These are phyloP conservation scores for Amblyopsis rosae DNA, from an alignment of 2,113 vertebrate species.

Conservation along the genomic window DNA sequence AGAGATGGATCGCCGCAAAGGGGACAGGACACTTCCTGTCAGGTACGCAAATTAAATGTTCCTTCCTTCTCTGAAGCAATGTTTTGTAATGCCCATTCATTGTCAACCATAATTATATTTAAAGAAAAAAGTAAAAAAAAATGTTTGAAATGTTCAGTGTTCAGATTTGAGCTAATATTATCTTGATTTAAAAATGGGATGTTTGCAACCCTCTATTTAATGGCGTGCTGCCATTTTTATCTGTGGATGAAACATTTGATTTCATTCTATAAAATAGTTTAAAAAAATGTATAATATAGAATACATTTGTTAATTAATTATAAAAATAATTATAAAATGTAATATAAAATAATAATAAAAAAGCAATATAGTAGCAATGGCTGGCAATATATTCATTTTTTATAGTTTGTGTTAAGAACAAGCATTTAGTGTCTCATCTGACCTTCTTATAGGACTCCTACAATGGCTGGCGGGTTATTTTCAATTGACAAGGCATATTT, in stretches of 20 bases:
- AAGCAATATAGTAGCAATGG: neutral
- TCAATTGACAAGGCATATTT: conserved; percentile 97
- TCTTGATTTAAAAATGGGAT: conserved; percentile 11
- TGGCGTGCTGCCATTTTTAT: conserved; percentile 37
- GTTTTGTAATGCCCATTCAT: neutral
- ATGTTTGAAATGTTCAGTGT: neutral
- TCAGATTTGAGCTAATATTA: neutral
- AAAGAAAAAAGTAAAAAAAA: neutral
- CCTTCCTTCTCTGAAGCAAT: neutral
- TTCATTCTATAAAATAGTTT: no score
- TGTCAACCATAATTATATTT: neutral
- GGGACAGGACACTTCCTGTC: conserved; percentile 93
- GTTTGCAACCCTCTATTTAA: conserved; percentile 9
- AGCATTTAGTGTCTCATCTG: neutral
- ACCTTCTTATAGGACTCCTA: conserved; percentile 86
- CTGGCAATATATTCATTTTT: neutral
- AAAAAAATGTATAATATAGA: no score
- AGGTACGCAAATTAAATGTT: conserved; percentile 74
- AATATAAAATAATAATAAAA: neutral
- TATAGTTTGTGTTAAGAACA: neutral
- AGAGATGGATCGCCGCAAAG: conserved; percentile 97
- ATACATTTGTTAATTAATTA: no score
- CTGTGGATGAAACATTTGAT: conserved; percentile 8
- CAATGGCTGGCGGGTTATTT: conserved; percentile 98
- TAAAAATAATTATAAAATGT: no score